Evolutionary conservation across 2,888 invertebrate species (phyloP), one percentile per base, ranked within the genome.

Genomic region (Eustalomyia histrio): DNA sequence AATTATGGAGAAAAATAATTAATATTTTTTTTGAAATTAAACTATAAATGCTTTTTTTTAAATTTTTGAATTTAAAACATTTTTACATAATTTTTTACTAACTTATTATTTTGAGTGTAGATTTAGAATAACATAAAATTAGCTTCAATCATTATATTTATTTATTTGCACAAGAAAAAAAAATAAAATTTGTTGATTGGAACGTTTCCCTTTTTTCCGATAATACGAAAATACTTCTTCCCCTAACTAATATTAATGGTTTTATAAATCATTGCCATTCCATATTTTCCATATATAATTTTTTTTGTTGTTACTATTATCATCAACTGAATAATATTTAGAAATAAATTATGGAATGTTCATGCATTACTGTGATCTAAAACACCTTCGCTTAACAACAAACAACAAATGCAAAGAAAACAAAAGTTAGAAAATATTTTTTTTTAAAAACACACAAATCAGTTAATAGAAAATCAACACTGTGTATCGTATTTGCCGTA

Each of bases 361-460:
- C 18, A 53, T n/a, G 12, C n/a, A 53, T 24, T 14, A 57, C 21
- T 33, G 5, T 47, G 61, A 43, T 61, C 43, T 47, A 21, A 61
- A 61, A 47, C 61, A 61, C 61, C 61, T 61, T 61, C 61, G 61
- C 61, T 47, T 17, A 24, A 43, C 61, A 61, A 47, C 24, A 43
- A 61, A 61, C 18, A 61, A 43, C 60, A 60, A 60, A 39, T 60
- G 60, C 24, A 57, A 57, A 24, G 33, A 39, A 35, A 60, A 53
- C n/a, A 55, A 14, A 14, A 53, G 29, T 29, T 29, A 6, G 29
- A 29, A 29, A 29, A 29, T 29, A 29, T 12, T 39, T 39, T 12
- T 39, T 39, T 39, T n/a, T n/a, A n/a, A 39, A 12, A 39, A 39
- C 12, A 39, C 39, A 39, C 10, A 39, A 39, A 39, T 12, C 24